Percentiles rank a stretch among this genome's conserved stretches.
Conservation (phyloP, 2,888 invertebrate species). For the Andricus curvator region DNA sequence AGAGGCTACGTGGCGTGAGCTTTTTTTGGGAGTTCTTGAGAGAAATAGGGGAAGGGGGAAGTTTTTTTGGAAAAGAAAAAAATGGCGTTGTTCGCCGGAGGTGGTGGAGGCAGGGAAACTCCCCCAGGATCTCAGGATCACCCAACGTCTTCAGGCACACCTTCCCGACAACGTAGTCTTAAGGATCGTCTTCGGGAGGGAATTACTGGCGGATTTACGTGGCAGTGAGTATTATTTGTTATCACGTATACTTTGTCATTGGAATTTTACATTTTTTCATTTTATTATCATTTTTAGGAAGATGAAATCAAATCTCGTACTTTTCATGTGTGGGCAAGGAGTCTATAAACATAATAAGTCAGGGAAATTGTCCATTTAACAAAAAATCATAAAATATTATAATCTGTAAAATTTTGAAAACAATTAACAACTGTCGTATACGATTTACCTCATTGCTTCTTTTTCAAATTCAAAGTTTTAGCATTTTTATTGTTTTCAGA, state of each 20-base stretch:
- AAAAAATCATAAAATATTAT: too few relatives aligned
- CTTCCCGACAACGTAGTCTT: slow-evolving; percentile 87
- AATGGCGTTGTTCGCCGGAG: slow-evolving; percentile 73
- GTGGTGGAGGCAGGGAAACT: slow-evolving; percentile 56
- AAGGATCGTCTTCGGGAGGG: slow-evolving; percentile 89
- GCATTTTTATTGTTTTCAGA: too few relatives aligned
- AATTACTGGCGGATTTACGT: slow-evolving; percentile 88
- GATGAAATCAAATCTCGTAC: too few relatives aligned
- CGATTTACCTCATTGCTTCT: too few relatives aligned
- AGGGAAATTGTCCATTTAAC: too few relatives aligned
- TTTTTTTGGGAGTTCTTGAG: slow-evolving; percentile 17
- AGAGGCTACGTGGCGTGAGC: background rate
- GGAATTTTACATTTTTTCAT: background rate
- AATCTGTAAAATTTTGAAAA: too few relatives aligned
- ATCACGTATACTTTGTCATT: background rate
- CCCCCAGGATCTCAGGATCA: slow-evolving; percentile 57
- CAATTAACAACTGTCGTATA: too few relatives aligned
- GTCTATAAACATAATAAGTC: too few relatives aligned
- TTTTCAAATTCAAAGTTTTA: too few relatives aligned
- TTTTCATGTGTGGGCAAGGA: too few relatives aligned
- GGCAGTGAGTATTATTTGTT: slow-evolving; percentile 85
- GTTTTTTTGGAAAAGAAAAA: slow-evolving; percentile 6
- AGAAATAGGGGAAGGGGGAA: slow-evolving; percentile 19
- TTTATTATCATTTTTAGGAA: background rate
- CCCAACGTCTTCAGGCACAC: slow-evolving; percentile 73